Evolutionary conservation across 2,888 invertebrate genomes (phyloP).

Genomic region (Arenicola marina): DNA sequence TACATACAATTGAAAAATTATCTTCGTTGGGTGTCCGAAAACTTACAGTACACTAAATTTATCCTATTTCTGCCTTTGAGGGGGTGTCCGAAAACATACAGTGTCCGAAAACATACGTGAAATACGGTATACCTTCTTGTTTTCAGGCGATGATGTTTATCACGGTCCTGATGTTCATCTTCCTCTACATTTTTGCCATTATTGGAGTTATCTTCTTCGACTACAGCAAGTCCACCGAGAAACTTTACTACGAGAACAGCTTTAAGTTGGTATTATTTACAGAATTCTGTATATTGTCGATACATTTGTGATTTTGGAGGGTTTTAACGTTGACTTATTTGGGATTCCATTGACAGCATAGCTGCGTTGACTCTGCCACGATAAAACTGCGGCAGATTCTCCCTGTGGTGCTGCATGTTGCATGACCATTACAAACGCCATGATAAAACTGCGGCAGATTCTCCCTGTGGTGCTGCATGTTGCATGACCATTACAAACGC

Average conservation of each 20-base stretch:
- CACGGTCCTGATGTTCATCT: slow-evolving; percentile 29
- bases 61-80: too few species aligned
- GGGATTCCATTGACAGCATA: not conserved
- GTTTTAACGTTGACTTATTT: not conserved
- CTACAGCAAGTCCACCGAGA: slow-evolving; percentile 11
- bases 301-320: not conserved
- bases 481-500: slow-evolving; percentile 24
- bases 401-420: not conserved
- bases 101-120: too few species aligned
- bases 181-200: slow-evolving; percentile 36
- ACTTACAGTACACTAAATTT: too few species aligned
- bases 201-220: slow-evolving; percentile 34
- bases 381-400: not conserved
- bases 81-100: too few species aligned
- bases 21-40: too few species aligned
- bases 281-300: too few species aligned
- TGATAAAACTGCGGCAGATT: not conserved
- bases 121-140: too few species aligned
- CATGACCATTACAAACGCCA: not conserved
- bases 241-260: slow-evolving; percentile 21
- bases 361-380: too few species aligned
- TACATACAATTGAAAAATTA: too few species aligned
- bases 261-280: slow-evolving; percentile 29
- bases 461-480: not conserved
- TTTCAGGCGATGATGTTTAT: slow-evolving; percentile 34